These are phyloP conservation scores for Drepanosiphum platanoidis DNA, from an alignment of 2,888 invertebrate genomes.

Conservation along the genomic window DNA sequence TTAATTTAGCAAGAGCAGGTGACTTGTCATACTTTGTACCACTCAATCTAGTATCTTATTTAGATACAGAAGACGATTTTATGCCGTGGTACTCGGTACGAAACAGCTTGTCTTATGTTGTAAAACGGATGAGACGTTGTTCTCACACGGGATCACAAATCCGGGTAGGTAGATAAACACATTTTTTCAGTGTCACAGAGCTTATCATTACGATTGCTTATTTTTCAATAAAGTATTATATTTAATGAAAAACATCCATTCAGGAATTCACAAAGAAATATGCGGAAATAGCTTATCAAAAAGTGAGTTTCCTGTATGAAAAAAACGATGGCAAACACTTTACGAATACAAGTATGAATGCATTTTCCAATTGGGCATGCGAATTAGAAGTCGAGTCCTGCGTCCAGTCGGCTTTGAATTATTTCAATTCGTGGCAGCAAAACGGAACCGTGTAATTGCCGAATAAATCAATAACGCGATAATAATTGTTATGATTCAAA, in stretches of 20 bases:
- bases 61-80: slow-evolving; percentile 76
- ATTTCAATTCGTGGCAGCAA: slow-evolving; percentile 26
- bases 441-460: slow-evolving; percentile 11
- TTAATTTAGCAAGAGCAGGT: slow-evolving; percentile 78
- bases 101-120: slow-evolving; percentile 42
- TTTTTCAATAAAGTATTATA: neutral
- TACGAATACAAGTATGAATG: slow-evolving; percentile 41
- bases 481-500: neutral
- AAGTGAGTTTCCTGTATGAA: slow-evolving; percentile 7
- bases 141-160: slow-evolving; percentile 32
- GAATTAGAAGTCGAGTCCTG: slow-evolving; percentile 46
- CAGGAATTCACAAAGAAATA: slow-evolving; percentile 43
- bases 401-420: neutral
- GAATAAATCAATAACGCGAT: neutral
- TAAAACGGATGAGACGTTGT: slow-evolving; percentile 42
- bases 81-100: slow-evolving; percentile 70
- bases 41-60: slow-evolving; percentile 76
- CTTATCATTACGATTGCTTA: neutral
- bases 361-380: slow-evolving; percentile 57
- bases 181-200: neutral
- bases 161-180: slow-evolving; percentile 12
- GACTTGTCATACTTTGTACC: slow-evolving; percentile 73
- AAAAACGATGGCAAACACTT: slow-evolving; percentile 39
- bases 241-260: neutral
- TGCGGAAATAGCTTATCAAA: slow-evolving; percentile 31